phyloP scores from a whole-genome alignment of 2,113 vertebrate species.

The Zosterops borbonicus region DNA sequence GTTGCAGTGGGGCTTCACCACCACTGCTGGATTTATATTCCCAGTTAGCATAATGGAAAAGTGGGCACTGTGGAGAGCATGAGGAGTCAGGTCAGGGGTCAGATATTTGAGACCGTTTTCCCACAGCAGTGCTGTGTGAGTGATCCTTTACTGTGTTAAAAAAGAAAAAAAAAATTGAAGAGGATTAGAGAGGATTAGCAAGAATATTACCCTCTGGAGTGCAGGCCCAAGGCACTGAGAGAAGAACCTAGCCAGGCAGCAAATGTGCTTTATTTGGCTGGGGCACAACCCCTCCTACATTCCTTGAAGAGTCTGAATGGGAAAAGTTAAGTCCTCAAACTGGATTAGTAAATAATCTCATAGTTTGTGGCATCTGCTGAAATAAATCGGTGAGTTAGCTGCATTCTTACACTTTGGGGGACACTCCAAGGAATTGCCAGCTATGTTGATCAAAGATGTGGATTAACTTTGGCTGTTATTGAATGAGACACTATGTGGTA shows the following conservation, averaged over 20 bases:
- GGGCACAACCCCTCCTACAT: conserved; percentile 79
- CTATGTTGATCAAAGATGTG: conserved; percentile 68
- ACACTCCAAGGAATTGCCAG: conserved; percentile 55
- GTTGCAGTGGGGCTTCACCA: not conserved
- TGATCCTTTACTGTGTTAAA: conserved; percentile 78
- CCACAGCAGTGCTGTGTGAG: conserved; percentile 74
- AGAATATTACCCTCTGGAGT: conserved; percentile 76
- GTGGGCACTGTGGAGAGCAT: conserved; percentile 42
- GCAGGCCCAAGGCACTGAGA: conserved; percentile 72
- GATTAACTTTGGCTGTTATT: conserved; percentile 40
- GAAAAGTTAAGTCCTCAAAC: conserved; percentile 79
- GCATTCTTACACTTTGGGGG: conserved; percentile 70
- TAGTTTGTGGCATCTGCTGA: conserved; percentile 78
- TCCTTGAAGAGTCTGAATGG: conserved; percentile 82
- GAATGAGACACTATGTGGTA: not conserved
- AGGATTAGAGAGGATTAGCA: conserved; percentile 83
- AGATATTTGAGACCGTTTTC: conserved; percentile 85
- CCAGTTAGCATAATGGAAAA: not conserved
- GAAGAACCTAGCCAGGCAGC: conserved; percentile 81
- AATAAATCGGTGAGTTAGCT: conserved; percentile 69
- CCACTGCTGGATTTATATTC: not conserved
- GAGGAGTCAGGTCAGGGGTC: conserved; percentile 86
- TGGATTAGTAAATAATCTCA: conserved; percentile 87
- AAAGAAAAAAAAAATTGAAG: conserved; percentile 60
- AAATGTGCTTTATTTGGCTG: conserved; percentile 82